Percentiles rank a stretch among this genome's conserved stretches.
Conservation (phyloP, 2,888 invertebrate genomes). For the Thera britannica region DNA sequence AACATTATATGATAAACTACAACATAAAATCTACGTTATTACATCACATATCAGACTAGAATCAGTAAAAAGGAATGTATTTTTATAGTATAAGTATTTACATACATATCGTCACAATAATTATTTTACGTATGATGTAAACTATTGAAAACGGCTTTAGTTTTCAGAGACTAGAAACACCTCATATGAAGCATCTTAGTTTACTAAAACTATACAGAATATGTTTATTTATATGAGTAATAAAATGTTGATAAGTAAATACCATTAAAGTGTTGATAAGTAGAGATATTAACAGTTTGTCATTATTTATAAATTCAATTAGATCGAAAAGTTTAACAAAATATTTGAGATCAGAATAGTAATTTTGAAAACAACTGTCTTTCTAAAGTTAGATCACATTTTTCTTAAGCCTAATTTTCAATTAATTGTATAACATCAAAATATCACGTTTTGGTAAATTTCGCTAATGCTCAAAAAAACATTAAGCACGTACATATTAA, state of each 20-base stretch:
- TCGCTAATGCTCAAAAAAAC: slow-evolving; percentile 4
- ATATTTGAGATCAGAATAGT: slow-evolving; percentile 14
- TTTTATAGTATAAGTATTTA: neutral
- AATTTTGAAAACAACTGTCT: neutral
- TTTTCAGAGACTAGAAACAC: no score
- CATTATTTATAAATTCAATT: slow-evolving; percentile 1
- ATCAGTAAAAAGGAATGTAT: neutral
- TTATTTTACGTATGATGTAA: no score
- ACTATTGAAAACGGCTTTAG: no score
- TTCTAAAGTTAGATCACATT: slow-evolving; percentile 1
- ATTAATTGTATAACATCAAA: neutral
- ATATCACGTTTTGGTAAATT: slow-evolving; percentile 4
- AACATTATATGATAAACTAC: no score
- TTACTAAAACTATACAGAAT: no score
- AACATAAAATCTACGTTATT: neutral
- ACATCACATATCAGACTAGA: neutral
- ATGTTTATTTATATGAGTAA: no score
- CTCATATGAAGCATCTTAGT: no score
- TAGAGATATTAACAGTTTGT: neutral
- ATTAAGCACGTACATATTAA: neutral
- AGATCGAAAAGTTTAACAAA: slow-evolving; percentile 13
- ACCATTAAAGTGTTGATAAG: neutral
- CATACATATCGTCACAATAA: no score
- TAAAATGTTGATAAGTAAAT: no score
- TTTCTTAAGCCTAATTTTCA: slow-evolving; percentile 7